Evolutionary conservation across 1,140 invertebrate species (phyloP).

Genomic region (Eumeta japonica): DNA sequence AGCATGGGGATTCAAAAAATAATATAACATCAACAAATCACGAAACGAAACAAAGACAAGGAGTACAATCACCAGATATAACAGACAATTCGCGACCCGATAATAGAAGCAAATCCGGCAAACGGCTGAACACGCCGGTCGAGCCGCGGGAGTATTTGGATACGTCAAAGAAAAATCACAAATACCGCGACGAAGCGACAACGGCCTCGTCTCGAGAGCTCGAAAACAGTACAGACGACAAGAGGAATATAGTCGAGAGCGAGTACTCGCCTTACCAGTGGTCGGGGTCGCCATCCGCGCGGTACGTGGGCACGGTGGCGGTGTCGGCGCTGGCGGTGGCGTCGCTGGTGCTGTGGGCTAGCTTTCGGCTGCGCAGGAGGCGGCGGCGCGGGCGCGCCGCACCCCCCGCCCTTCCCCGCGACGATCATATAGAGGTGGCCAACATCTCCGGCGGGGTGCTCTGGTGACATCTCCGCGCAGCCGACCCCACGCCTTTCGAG

Average conservation of each 20-base stretch:
- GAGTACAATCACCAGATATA: no score
- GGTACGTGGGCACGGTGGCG: slow-evolving; percentile 36
- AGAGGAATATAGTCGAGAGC: no score
- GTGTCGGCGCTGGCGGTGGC: slow-evolving; percentile 30
- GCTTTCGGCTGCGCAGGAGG: slow-evolving; percentile 41
- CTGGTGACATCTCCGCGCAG: slow-evolving; percentile 66
- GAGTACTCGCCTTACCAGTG: slow-evolving; percentile 42
- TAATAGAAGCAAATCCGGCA: slow-evolving; percentile 23
- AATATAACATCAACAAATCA: no score
- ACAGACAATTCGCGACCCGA: no score
- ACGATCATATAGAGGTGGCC: slow-evolving; percentile 68
- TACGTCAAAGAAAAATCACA: background rate
- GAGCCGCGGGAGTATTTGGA: background rate
- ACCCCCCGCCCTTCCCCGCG: slow-evolving; percentile 36
- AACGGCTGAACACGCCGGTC: slow-evolving; percentile 35
- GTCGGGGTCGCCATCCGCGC: slow-evolving; percentile 26
- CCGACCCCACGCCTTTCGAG: slow-evolving; percentile 58
- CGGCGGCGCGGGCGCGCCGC: slow-evolving; percentile 32
- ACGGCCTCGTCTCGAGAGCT: slow-evolving; percentile 10
- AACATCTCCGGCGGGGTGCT: slow-evolving; percentile 67
- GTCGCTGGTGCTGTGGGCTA: slow-evolving; percentile 50
- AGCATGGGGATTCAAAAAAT: no score
- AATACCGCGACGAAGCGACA: background rate
- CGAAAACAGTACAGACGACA: no score
- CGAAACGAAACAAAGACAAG: no score